These are phyloP conservation scores for Phylloscopus trochilus DNA, from an alignment of 2,113 vertebrate species.

Conservation along the genomic window DNA sequence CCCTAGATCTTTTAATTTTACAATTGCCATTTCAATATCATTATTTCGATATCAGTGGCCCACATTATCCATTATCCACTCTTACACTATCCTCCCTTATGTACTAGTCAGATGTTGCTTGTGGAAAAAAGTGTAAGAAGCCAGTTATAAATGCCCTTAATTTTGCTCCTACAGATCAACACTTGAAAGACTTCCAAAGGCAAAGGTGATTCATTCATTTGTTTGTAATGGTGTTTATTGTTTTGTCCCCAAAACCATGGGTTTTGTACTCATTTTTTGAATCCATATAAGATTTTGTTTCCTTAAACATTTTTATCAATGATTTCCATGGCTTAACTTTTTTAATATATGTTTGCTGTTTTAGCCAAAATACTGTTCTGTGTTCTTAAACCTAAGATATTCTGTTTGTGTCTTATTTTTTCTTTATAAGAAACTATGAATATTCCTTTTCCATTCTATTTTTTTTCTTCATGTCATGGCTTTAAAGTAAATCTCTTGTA, in stretches of 20 bases:
- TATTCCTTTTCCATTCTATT: neutral
- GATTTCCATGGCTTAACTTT: neutral
- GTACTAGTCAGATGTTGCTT: neutral
- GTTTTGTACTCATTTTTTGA: neutral
- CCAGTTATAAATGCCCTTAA: neutral
- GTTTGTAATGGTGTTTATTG: neutral
- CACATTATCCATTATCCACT: neutral
- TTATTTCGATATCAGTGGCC: neutral
- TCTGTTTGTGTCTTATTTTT: neutral
- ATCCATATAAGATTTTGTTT: neutral
- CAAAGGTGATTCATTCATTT: neutral
- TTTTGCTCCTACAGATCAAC: neutral
- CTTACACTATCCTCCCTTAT: neutral
- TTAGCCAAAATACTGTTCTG: neutral
- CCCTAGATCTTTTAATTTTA: neutral
- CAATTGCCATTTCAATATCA: neutral
- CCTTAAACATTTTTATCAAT: neutral
- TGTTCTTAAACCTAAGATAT: neutral
- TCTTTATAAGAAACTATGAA: neutral
- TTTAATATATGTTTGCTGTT: neutral
- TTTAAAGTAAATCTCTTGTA: neutral
- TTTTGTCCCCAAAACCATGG: neutral
- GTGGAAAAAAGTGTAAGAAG: neutral
- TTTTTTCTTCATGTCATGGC: neutral
- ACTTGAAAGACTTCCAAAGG: neutral